These are phyloP conservation scores for Apodemus sylvaticus DNA, from an alignment of 2,113 vertebrate genomes.

Conservation along the genomic window DNA sequence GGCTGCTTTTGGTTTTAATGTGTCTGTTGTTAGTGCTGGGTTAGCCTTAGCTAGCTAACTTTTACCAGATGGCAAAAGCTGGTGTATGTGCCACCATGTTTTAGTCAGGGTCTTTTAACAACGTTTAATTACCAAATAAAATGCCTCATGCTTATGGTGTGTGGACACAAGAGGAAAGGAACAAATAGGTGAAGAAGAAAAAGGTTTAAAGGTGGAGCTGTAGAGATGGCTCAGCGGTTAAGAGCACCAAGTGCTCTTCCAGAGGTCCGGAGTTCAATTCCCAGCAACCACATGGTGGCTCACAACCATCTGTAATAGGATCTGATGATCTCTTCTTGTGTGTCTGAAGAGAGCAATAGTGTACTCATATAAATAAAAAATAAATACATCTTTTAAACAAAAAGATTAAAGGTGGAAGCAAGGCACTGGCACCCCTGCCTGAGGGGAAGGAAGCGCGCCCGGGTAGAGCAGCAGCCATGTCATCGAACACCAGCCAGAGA, in stretches of 20 bases:
- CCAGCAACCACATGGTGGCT: no score
- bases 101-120: neutral
- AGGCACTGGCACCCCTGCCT: neutral
- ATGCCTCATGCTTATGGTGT: neutral
- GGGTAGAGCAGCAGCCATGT: neutral
- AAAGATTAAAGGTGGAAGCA: neutral
- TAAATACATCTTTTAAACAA: no score
- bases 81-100: neutral
- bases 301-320: no score
- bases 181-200: neutral
- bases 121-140: neutral
- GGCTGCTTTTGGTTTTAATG: slow-evolving; percentile 23
- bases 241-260: no score
- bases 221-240: no score
- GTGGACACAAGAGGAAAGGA: neutral
- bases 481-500: neutral
- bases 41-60: slow-evolving; percentile 1
- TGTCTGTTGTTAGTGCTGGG: neutral
- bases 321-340: no score
- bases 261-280: no score
- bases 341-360: no score
- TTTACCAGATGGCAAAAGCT: slow-evolving; percentile 39
- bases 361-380: no score
- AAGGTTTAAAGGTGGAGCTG: neutral
- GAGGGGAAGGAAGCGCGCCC: neutral